Evolutionary conservation across 2,797 vertebrate species (phyloP), one percentile per base, ranked within the genome.

Genomic region (Arremon brunneinucha): DNA sequence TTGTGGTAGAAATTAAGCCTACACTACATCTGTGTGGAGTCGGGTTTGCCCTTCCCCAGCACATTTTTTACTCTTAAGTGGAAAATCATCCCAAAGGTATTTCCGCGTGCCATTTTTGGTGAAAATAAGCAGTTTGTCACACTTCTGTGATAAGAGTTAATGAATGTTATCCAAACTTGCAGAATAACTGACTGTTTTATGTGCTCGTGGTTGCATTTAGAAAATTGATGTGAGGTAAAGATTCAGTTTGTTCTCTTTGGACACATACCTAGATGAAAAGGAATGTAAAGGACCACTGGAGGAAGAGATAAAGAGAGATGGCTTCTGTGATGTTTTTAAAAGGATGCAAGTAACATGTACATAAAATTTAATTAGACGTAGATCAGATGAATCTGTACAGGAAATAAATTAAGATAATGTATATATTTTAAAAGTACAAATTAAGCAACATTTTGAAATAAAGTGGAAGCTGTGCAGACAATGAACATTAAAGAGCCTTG

Each of bases 11-110:
- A 63, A 46, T 53, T 3, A 50, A 12, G 17, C 56, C 72, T 43
- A 0, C 2, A 0, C 4, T 71, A 8, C 43, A 15, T 41, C 26
- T 79, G 5, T n/a, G 18, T 0, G 4, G 41, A 67, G 9, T 35
- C 59, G 39, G 12, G 22, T 68, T 79, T 93, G 34, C 35, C 27
- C 17, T 18, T 49, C 14, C 23, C 7, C 10, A 17, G 37, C 15
- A 5, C 39, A 47, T 63, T 11, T 12, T 13, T 35, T 63, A 11
- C 28, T 75, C 53, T 79, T 27, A 34, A 60, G 47, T 50, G 34
- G 30, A 46, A 65, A 67, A 20, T 39, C 8, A 43, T 72, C 15
- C 77, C 37, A n/a, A 44, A 82, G 32, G 14, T 79, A 21, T 63
- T 69, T 62, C 9, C 34, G 53, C 2, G 2, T 47, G 68, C 35